A percentile compares a stretch with the other conserved stretches of the same genome.
phyloP scores from a whole-genome alignment of 1,140 invertebrate genomes.

The Vanessa atalanta region DNA sequence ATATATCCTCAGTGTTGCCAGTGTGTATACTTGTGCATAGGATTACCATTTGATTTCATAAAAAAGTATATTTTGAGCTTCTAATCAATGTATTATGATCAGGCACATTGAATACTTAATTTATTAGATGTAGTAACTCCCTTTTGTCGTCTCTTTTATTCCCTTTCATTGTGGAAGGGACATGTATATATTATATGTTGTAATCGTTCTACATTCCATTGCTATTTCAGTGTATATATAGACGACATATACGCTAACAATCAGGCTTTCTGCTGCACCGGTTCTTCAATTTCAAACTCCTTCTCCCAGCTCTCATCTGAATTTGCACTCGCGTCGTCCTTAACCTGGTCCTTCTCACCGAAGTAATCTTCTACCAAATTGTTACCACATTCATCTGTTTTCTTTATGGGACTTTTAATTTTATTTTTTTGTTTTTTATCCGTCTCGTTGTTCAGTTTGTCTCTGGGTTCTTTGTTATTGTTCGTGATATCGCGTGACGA shows the following conservation, averaged over 20 bases:
- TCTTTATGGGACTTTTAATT: conserved; percentile 61
- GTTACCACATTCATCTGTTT: conserved; percentile 65
- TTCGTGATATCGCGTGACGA: conserved; percentile 54
- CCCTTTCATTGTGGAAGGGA: neutral
- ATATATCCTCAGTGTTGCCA: neutral
- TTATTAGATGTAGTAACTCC: neutral
- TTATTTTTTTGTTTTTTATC: conserved; percentile 55
- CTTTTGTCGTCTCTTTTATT: neutral
- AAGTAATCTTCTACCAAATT: conserved; percentile 79
- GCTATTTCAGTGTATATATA: conserved; percentile 2
- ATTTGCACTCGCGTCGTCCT: conserved; percentile 77
- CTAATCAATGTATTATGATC: too few relatives aligned
- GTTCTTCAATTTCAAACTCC: conserved; percentile 75
- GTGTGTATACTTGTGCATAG: neutral
- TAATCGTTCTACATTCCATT: neutral
- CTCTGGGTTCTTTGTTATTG: conserved; percentile 58
- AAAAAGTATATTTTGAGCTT: too few relatives aligned
- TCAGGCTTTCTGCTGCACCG: conserved; percentile 61
- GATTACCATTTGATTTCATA: neutral
- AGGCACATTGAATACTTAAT: neutral
- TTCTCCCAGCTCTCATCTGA: conserved; percentile 81
- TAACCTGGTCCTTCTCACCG: conserved; percentile 64
- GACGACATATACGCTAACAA: conserved; percentile 29
- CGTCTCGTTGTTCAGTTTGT: conserved; percentile 54
- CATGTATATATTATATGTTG: neutral